Base-by-base conservation (phyloP, 2,797 vertebrate species). In the Chromis chromis region DNA sequence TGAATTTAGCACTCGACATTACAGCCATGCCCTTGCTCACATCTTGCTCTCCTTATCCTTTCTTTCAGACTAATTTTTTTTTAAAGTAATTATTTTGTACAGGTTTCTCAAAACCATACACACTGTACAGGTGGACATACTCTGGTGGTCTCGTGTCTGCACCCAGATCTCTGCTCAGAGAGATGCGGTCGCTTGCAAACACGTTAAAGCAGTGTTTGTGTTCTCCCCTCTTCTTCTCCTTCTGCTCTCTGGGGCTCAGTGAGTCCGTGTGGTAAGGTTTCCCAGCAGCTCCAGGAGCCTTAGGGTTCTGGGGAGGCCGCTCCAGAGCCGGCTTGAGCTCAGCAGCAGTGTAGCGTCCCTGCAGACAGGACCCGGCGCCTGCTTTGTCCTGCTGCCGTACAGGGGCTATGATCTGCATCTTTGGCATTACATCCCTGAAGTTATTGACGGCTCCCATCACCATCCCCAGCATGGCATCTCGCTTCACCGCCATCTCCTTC, bases 121-220 rank as follows among this genome's bases (percentile, higher is more conserved):
- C 60, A 56, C 7, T 42, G 13, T 42, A 69, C 1, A 52, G 44
- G 67, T 13, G 9, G 61, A 96, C 98, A 17, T 97, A 99, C 98
- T 99, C 98, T 88, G 98, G 97, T 48, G 98, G 97, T 93, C 98
- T 96, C 24, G 98, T 99, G 83, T 99, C 98, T 39, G 97, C 95
- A 61, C 98, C 98, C 83, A 99, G 95, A 87, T 98, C 96, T 75
- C 98, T 94, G 83, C 98, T 98, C 82, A 99, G 87, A 48, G 98
- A 99, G 92, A 99, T 97, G 75, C 96, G 96, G 85, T 99, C 98
- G 69, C 98, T 99, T 79, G 97, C 98, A 69, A 95, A 99, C 78
- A 96, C 93, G 83, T 99, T 99, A 81, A 99, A 99, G 90, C 98
- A 99, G 89, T 99, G 98, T 78, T 99, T 99, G 79, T 95, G 92